Evolutionary conservation across 2,888 invertebrate genomes (phyloP).

Genomic region (Leistus spinibarbis): DNA sequence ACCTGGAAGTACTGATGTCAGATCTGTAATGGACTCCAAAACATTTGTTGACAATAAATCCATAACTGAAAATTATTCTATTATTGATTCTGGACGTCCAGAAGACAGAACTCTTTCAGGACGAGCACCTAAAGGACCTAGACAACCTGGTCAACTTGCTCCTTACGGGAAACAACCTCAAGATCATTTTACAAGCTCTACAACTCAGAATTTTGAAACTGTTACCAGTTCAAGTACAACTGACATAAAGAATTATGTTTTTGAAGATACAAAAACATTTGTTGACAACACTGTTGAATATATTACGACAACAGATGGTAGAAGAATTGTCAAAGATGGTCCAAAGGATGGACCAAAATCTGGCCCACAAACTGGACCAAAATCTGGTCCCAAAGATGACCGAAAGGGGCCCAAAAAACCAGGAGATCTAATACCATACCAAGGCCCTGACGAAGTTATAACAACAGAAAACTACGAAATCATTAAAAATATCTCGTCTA

Average conservation of each 20-base stretch:
- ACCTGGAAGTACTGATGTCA: background rate
- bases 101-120: conserved; percentile 3
- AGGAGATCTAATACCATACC: conserved; percentile 26
- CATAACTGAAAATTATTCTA: background rate
- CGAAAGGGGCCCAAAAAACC: conserved; percentile 32
- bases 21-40: conserved; percentile 16
- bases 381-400: conserved; percentile 17
- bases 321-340: conserved; percentile 18
- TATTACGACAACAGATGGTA: conserved; percentile 44
- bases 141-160: conserved; percentile 39
- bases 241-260: conserved; percentile 48
- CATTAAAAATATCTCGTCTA: conserved; percentile 34
- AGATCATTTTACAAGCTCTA: background rate
- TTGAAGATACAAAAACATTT: conserved; percentile 48
- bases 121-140: conserved; percentile 1
- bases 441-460: conserved; percentile 40
- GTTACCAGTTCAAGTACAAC: conserved; percentile 44
- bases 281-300: conserved; percentile 48
- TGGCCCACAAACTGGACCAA: conserved; percentile 14
- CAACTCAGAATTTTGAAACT: conserved; percentile 45
- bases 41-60: conserved; percentile 12
- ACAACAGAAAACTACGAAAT: conserved; percentile 36
- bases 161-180: conserved; percentile 2
- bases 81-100: conserved; percentile 10
- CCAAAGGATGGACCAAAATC: conserved; percentile 4